A percentile compares a stretch with the other conserved stretches of the same genome.
Evolutionary conservation across 2,113 vertebrate genomes (phyloP).

Genomic region (Centropus unirufus): DNA sequence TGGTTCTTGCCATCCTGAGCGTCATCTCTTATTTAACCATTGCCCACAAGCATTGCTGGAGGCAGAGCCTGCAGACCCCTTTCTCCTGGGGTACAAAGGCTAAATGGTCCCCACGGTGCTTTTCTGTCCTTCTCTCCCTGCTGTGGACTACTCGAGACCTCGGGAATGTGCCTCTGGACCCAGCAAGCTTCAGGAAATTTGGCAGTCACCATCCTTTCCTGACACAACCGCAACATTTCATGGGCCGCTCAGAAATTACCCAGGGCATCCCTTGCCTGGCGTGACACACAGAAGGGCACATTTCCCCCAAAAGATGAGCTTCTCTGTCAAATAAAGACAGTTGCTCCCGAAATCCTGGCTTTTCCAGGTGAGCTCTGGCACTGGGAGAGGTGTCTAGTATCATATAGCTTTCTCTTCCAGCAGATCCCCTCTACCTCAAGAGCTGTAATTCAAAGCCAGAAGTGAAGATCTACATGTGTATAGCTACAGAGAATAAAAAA

Average conservation of each 20-base stretch:
- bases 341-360: rapidly evolving
- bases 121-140: neutral
- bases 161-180: neutral
- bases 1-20: neutral
- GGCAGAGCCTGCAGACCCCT: neutral
- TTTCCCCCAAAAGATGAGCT: neutral
- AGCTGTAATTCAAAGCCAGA: neutral
- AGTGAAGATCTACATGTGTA: neutral
- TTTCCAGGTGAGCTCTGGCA: neutral
- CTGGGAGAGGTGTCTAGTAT: neutral
- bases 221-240: neutral
- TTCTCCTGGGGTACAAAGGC: neutral
- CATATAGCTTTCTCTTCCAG: neutral
- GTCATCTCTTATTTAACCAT: neutral
- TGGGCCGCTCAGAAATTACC: neutral
- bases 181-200: neutral
- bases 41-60: neutral
- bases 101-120: neutral
- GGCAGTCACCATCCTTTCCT: neutral
- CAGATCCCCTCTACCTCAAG: neutral
- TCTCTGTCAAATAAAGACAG: neutral
- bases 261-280: neutral
- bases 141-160: neutral
- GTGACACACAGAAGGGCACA: neutral
- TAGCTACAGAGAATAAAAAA: neutral